A percentile compares a stretch with the other conserved stretches of the same genome.
These are phyloP conservation scores for Chiroxiphia lanceolata DNA, from an alignment of 2,797 vertebrate genomes.

Conservation along the genomic window DNA sequence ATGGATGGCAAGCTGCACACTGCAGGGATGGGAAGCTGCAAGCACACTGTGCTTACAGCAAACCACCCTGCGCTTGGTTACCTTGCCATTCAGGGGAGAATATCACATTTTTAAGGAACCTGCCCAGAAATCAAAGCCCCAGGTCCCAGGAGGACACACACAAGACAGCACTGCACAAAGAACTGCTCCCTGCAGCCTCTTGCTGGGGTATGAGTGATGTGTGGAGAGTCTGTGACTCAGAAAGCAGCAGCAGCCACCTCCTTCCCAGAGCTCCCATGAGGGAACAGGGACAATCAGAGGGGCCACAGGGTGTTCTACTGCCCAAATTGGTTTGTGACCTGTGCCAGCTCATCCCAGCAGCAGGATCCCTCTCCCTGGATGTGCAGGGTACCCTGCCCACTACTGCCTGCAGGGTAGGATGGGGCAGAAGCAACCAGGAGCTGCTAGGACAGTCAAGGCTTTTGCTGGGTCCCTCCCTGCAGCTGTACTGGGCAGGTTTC, in stretches of 20 bases:
- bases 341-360: background rate
- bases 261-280: background rate
- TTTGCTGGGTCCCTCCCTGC: background rate
- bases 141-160: background rate
- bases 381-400: background rate
- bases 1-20: background rate
- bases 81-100: background rate
- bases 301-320: background rate
- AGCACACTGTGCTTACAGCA: background rate
- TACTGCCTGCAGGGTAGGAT: background rate
- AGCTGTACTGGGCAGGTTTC: rapidly evolving
- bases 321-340: background rate
- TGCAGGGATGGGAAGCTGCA: too few relatives aligned
- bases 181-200: background rate
- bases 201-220: background rate
- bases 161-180: background rate
- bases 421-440: background rate
- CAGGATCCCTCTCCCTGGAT: background rate
- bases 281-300: background rate
- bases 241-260: background rate
- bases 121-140: background rate
- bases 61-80: background rate
- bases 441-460: background rate
- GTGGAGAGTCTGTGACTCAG: background rate
- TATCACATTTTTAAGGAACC: background rate